phyloP scores from a whole-genome alignment of 2,888 invertebrate species.

The Rotaria macrura region DNA sequence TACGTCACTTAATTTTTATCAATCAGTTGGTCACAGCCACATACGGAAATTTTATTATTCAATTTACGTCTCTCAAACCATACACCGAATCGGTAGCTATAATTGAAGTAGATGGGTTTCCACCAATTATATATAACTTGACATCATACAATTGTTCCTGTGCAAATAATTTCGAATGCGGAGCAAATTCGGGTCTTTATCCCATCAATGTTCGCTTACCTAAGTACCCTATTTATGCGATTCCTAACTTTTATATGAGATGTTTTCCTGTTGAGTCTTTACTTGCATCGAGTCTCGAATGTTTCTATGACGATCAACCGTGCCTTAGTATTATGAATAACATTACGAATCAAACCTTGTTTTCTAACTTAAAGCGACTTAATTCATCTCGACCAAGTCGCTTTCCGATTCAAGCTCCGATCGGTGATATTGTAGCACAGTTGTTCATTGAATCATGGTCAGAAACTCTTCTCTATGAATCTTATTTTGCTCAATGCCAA shows the following conservation, averaged over 20 bases:
- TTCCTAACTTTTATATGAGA: neutral
- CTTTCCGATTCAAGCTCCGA: neutral
- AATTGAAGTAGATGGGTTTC: neutral
- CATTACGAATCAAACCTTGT: neutral
- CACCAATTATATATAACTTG: too few relatives aligned
- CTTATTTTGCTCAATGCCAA: neutral
- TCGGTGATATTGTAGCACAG: neutral
- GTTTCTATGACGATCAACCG: neutral
- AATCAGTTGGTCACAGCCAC: neutral
- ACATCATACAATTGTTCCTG: neutral
- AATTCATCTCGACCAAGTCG: neutral
- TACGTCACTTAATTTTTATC: neutral
- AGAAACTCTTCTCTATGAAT: neutral
- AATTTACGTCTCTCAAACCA: neutral
- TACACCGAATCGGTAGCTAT: neutral
- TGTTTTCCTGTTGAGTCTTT: neutral
- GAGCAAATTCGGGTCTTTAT: neutral
- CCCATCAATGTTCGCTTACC: neutral
- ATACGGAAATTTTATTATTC: neutral
- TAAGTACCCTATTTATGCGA: neutral
- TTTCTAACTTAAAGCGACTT: neutral
- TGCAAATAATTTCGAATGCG: neutral
- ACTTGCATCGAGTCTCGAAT: neutral
- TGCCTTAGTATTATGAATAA: neutral
- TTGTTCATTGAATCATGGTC: neutral